phyloP scores from a whole-genome alignment of 2,888 invertebrate species.

The Caradrina clavipalpis region DNA sequence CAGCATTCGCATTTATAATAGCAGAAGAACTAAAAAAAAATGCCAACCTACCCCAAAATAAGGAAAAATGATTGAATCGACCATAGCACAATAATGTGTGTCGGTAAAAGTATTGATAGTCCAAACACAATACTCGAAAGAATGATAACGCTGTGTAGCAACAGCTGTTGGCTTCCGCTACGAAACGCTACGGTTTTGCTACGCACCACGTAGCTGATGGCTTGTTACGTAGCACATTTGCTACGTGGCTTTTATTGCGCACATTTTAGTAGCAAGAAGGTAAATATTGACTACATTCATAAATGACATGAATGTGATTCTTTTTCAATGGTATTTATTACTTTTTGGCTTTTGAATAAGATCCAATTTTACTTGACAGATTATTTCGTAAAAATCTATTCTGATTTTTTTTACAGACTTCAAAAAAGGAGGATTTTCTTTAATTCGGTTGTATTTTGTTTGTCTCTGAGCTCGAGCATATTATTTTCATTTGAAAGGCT shows the following conservation, averaged over 20 bases:
- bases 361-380: background rate
- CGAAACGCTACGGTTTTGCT: constrained; percentile 35
- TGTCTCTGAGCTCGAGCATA: no score
- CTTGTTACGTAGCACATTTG: constrained; percentile 35
- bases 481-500: no score
- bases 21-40: no score
- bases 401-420: no score
- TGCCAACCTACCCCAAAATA: background rate
- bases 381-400: background rate
- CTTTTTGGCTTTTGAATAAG: background rate
- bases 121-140: constrained; percentile 22
- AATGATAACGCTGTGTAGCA: constrained; percentile 41
- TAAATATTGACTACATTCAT: background rate
- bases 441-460: no score
- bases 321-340: background rate
- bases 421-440: no score
- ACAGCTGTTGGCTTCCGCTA: constrained; percentile 50
- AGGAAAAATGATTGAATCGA: background rate
- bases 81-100: background rate
- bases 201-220: constrained; percentile 42
- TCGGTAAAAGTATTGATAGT: constrained; percentile 25
- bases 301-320: background rate
- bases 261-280: constrained; percentile 3
- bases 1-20: no score
- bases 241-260: constrained; percentile 33